Evolutionary conservation across 2,113 vertebrate species (phyloP), one percentile per base, ranked within the genome.

Genomic region (Brachypodius melanocephalos): DNA sequence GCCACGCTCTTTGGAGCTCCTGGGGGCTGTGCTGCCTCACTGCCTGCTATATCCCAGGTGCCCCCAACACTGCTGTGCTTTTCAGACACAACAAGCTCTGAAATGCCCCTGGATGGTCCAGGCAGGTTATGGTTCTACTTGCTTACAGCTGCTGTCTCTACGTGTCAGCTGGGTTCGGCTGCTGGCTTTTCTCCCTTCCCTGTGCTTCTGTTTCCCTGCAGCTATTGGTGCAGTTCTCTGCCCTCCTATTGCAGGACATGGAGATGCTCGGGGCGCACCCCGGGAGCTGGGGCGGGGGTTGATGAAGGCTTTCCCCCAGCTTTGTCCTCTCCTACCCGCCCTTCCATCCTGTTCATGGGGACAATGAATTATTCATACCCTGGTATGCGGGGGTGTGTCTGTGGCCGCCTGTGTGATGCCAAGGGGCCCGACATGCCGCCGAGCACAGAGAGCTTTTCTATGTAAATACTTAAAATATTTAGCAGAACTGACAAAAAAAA

Each of bases 381-480:
- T 6, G 31, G 24, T 22, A 12, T 36, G 20, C 14, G 17, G 31
- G 46, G 40, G 49, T 40, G 45, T 65, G 82, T 62, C 75, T 73
- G 78, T 15, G 13, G 16, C 83, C 2, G 49, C 72, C 43, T 68
- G 57, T 2, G 0, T 66, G 84, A 79, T 91, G 84, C 89, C 71
- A 42, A 24, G 26, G 58, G 63, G 78, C 69, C 85, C 1, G 29
- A 87, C 28, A 17, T 66, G 89, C 80, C 0, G 1, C 57, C 0
- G 9, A 90, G 78, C 87, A 49, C 87, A 80, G 83, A 96, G 92
- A 97, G 96, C 93, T 96, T 96, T 96, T 88, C 88, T 79, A 18
- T 96, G 96, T 96, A 97, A 96, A 96, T 88, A 61, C 74, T 66
- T 97, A 78, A 97, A 97, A 97, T 97, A 97, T 97, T 97, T 96